Evolutionary conservation across 2,113 vertebrate species (phyloP), one percentile per base, ranked within the genome.

Genomic region (Seriola rivoliana): DNA sequence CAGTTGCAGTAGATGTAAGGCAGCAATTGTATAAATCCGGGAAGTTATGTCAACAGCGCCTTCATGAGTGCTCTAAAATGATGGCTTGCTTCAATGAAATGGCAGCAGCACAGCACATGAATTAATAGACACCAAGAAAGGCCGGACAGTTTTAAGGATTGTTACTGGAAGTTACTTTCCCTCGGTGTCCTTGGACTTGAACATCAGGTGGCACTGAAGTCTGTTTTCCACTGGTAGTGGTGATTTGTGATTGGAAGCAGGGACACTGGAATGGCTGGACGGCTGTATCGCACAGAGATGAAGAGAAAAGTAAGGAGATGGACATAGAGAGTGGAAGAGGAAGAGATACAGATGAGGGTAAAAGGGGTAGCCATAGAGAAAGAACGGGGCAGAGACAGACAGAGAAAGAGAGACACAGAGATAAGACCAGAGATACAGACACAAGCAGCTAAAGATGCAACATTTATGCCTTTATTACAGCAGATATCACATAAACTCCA

Each of bases 121-220:
- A 69, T 69, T 59, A 23, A 69, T 36, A 52, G 19, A 69, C 12
- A 21, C 21, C n/a, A 38, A 44, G 12, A 42, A 42, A 46, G 10
- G 25, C 71, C 44, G 59, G 34, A 52, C n/a, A 38, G 23, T 62
- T 82, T 59, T 1, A 25, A 59, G 52, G 25, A 70, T 8, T 62
- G 44, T 74, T 54, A 40, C 25, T 69, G 42, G 50, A 58, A 54
- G 50, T 65, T 75, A 8, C 36, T 72, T 67, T 69, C 32, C 6
- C 36, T 36, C 46, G 58, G 23, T 76, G 81, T 63, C 68, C 72
- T 82, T 82, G 84, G 68, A 60, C 42, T 57, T 75, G 66, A 79
- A 70, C 77, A 66, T 90, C 77, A 85, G 60, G 64, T 86, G 88
- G 42, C 73, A 87, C 72, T 71, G 75, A 80, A 57, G 40, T 38